Conservation (phyloP, 1,140 invertebrate genomes). For the Anadara kagoshimensis region DNA sequence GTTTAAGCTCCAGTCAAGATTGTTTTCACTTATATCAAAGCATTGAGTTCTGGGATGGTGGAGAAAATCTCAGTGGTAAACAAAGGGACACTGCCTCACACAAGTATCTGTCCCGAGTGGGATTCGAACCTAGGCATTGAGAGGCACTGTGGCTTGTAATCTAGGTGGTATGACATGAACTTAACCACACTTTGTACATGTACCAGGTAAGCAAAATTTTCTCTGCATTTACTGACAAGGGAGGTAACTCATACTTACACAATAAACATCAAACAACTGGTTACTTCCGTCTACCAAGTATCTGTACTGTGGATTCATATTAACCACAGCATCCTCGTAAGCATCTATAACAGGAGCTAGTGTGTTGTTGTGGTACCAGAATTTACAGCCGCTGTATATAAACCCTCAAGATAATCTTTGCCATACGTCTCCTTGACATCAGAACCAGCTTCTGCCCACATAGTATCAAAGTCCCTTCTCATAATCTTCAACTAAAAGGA, state of each 20-base stretch:
- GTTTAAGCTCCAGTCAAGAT: too few species aligned
- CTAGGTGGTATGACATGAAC: too few species aligned
- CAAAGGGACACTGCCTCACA: too few species aligned
- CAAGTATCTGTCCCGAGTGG: too few species aligned
- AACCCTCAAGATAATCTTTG: constrained; percentile 33
- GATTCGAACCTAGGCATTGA: too few species aligned
- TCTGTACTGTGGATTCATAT: constrained; percentile 43
- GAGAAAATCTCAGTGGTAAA: too few species aligned
- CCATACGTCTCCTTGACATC: constrained; percentile 55
- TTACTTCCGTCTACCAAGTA: constrained; percentile 60
- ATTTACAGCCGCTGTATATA: constrained; percentile 22
- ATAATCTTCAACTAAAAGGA: constrained; percentile 37
- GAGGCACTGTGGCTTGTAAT: too few species aligned
- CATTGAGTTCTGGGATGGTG: too few species aligned
- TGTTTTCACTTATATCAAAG: too few species aligned
- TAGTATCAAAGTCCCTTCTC: constrained; percentile 42
- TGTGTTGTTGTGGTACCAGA: constrained; percentile 29
- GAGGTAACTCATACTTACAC: constrained; percentile 35
- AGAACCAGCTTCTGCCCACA: constrained; percentile 48
- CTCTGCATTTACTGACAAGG: not conserved
- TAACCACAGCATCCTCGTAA: constrained; percentile 54
- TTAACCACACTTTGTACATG: not conserved
- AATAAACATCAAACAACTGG: constrained; percentile 47
- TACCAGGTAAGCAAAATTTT: not conserved
- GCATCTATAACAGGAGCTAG: constrained; percentile 52